Evolutionary conservation across 2,888 invertebrate genomes (phyloP).

Genomic region (Gnatocerus cornutus): DNA sequence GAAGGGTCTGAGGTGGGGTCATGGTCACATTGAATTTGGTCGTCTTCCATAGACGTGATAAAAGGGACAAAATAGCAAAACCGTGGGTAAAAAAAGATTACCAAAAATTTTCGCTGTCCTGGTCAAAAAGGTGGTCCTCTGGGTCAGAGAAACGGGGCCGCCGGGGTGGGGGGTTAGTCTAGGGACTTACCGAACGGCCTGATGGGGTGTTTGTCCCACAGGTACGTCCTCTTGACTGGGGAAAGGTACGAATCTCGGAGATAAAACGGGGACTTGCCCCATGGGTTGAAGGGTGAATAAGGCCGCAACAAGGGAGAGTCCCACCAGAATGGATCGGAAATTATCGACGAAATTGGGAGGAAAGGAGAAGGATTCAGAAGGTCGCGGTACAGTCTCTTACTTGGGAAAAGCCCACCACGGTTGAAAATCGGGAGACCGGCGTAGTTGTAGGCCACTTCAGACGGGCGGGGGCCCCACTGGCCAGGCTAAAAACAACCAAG

Average conservation of each 20-base stretch:
- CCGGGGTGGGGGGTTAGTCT: conserved; percentile 49
- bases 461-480: conserved; percentile 80
- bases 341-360: conserved; percentile 85
- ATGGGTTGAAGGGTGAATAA: conserved; percentile 76
- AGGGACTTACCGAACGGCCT: conserved; percentile 89
- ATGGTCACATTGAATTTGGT: too few species aligned
- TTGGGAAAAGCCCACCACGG: conserved; percentile 75
- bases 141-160: conserved; percentile 25
- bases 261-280: conserved; percentile 84
- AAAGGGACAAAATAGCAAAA: too few species aligned
- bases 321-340: conserved; percentile 94
- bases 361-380: conserved; percentile 86
- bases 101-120: conserved; percentile 52
- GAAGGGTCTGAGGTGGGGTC: too few species aligned
- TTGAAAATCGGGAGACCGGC: conserved; percentile 85
- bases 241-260: conserved; percentile 92
- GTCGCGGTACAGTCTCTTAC: conserved; percentile 74
- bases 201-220: conserved; percentile 93
- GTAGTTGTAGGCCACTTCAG: conserved; percentile 83
- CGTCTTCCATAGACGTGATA: too few species aligned
- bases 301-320: conserved; percentile 87
- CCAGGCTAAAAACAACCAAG: conserved; percentile 73
- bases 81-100: conserved; percentile 40
- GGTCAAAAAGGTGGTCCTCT: conserved; percentile 45
- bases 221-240: conserved; percentile 91